Evolutionary conservation across 2,113 vertebrate species (phyloP).

Genomic region (Rhea pennata): DNA sequence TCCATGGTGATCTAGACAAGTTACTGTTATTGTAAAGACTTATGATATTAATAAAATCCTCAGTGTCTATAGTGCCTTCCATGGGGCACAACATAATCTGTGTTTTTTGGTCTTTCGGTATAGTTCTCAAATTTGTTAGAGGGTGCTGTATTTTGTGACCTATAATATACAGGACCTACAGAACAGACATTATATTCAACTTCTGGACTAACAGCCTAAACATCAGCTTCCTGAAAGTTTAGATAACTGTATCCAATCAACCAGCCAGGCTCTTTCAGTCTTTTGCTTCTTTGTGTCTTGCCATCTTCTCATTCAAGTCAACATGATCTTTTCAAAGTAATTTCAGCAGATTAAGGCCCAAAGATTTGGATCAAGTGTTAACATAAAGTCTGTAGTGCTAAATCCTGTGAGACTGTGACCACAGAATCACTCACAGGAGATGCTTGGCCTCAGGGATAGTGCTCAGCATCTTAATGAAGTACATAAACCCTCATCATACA

Average conservation of each 20-base stretch:
- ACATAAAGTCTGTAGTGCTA: neutral
- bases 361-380: neutral
- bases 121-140: neutral
- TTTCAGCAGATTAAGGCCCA: constrained; percentile 26
- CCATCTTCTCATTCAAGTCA: neutral
- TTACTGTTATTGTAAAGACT: rapidly evolving
- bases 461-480: constrained; percentile 62
- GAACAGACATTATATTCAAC: neutral
- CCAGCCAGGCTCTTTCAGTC: neutral
- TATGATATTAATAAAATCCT: neutral
- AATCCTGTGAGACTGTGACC: neutral
- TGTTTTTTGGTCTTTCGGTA: neutral
- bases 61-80: neutral
- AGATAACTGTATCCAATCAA: neutral
- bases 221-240: neutral
- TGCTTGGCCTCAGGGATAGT: neutral
- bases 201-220: neutral
- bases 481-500: constrained; percentile 35
- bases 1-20: neutral
- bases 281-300: neutral
- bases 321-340: constrained; percentile 28
- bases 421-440: constrained; percentile 32
- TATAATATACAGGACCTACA: neutral
- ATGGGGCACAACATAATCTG: neutral
- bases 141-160: neutral